These are phyloP conservation scores for Mormyrus iriodes DNA, from an alignment of 2,113 vertebrate genomes.

Conservation along the genomic window DNA sequence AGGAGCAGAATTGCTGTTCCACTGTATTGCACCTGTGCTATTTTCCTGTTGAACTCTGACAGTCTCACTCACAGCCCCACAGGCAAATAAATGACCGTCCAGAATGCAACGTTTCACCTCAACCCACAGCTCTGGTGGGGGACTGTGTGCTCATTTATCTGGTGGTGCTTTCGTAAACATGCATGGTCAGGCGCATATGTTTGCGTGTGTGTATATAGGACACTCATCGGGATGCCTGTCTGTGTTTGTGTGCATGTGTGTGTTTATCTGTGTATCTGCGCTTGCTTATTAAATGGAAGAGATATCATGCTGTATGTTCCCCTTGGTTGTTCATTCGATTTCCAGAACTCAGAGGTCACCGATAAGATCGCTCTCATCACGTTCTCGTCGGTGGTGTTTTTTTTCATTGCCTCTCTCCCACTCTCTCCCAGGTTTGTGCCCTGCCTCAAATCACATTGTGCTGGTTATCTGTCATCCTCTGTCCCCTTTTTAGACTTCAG, in stretches of 20 bases:
- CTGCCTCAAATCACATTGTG: not conserved
- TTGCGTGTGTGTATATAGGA: not conserved
- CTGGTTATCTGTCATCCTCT: not conserved
- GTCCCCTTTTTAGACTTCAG: not conserved
- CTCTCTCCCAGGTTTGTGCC: not conserved
- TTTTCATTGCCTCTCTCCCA: not conserved
- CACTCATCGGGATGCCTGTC: not conserved
- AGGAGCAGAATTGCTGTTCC: not conserved
- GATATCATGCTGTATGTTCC: not conserved
- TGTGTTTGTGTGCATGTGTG: not conserved
- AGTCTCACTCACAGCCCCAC: not conserved
- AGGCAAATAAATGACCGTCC: constrained; percentile 1
- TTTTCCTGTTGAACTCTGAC: not conserved
- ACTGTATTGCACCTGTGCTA: not conserved
- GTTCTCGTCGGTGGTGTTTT: not conserved
- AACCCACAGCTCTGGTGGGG: not conserved
- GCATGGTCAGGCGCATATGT: not conserved
- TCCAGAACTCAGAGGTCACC: not conserved
- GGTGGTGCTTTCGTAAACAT: not conserved
- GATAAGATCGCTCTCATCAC: constrained; percentile 5
- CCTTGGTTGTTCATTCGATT: not conserved
- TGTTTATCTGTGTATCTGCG: not conserved
- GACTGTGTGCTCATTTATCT: no score
- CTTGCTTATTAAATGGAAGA: not conserved
- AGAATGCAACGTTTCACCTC: not conserved